Percentiles rank a stretch among this genome's conserved stretches.
These are phyloP conservation scores for Alsophila aescularia DNA, from an alignment of 2,888 invertebrate genomes.

Conservation along the genomic window DNA sequence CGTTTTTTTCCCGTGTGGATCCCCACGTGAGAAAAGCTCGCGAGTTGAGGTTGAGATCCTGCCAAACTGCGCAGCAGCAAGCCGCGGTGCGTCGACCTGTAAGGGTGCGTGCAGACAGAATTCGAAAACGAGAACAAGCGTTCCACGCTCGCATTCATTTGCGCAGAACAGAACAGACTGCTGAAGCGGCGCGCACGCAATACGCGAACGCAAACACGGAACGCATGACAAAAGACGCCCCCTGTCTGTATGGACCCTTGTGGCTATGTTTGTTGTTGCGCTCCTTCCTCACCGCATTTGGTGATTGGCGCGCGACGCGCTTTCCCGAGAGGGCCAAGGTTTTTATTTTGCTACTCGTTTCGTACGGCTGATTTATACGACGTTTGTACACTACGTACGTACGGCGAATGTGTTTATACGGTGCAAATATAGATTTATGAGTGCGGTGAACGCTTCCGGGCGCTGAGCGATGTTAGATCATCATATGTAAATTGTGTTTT, in stretches of 20 bases:
- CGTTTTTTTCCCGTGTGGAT: not conserved
- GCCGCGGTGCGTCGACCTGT: slow-evolving; percentile 38
- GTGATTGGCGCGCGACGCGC: slow-evolving; percentile 40
- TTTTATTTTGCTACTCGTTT: slow-evolving; percentile 24
- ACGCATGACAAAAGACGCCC: no score
- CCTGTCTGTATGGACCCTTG: no score
- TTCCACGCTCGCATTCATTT: no score
- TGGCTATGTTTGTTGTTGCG: slow-evolving; percentile 25
- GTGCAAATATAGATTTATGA: slow-evolving; percentile 25
- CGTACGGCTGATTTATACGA: slow-evolving; percentile 4
- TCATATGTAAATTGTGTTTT: slow-evolving; percentile 17
- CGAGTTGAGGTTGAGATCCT: slow-evolving; percentile 31
- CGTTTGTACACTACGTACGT: slow-evolving; percentile 11
- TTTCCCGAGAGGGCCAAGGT: slow-evolving; percentile 40
- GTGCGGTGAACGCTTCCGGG: slow-evolving; percentile 27
- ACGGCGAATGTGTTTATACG: slow-evolving; percentile 13
- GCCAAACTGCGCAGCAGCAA: slow-evolving; percentile 35
- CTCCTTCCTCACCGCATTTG: slow-evolving; percentile 44
- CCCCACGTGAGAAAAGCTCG: slow-evolving; percentile 10
- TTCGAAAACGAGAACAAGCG: no score
- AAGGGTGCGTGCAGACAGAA: no score
- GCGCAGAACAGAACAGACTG: no score
- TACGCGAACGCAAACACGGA: no score
- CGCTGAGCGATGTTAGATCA: slow-evolving; percentile 31
- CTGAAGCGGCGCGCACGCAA: no score